Conservation (phyloP, 2,888 invertebrate species). For the Cybosia mesomella region DNA sequence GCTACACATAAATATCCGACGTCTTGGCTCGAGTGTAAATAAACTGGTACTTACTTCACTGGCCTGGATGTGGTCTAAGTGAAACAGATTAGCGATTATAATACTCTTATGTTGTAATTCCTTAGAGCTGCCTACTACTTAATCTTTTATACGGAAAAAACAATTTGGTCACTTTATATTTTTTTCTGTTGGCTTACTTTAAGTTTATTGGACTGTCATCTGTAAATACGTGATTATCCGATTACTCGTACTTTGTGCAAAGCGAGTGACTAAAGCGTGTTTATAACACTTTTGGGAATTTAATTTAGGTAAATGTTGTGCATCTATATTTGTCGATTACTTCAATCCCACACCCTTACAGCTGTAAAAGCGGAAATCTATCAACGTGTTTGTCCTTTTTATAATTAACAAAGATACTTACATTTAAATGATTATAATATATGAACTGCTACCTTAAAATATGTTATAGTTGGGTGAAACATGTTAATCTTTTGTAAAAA, state of each 20-base stretch:
- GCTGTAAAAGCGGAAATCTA: too few relatives aligned
- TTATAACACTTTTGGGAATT: too few relatives aligned
- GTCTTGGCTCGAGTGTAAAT: conserved; percentile 48
- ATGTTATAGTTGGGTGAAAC: not conserved
- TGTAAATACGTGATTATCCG: too few relatives aligned
- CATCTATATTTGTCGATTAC: too few relatives aligned
- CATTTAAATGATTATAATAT: too few relatives aligned
- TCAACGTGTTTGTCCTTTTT: too few relatives aligned
- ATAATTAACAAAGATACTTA: too few relatives aligned
- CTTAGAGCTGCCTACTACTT: not conserved
- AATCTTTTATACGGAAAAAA: not conserved
- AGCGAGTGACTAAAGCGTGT: not conserved
- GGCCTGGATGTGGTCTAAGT: conserved; percentile 24
- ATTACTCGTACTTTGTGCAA: too few relatives aligned
- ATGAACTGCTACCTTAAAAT: not conserved
- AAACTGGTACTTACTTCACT: conserved; percentile 46
- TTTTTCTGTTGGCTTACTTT: too few relatives aligned
- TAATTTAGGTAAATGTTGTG: too few relatives aligned
- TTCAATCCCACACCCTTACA: not conserved
- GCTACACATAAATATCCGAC: conserved; percentile 40
- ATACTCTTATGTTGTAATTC: not conserved
- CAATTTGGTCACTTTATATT: too few relatives aligned
- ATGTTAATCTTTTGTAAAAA: not conserved
- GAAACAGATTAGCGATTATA: not conserved
- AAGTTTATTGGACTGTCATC: fast-evolving